Percentiles rank a stretch among this genome's conserved stretches.
Evolutionary conservation across 2,113 vertebrate species (phyloP).

Genomic region (Garra rufa): DNA sequence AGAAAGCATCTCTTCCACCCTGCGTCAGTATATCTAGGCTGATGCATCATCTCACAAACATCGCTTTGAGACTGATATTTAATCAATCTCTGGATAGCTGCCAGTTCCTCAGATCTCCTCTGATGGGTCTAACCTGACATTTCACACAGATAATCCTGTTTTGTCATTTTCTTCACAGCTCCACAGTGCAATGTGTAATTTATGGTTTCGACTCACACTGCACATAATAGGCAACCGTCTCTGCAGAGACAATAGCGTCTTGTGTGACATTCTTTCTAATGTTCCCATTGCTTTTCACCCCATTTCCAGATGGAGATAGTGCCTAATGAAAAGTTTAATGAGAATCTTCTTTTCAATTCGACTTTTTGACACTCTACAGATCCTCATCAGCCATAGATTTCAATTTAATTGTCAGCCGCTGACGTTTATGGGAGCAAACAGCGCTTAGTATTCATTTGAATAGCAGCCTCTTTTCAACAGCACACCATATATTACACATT

Average conservation of each 20-base stretch:
- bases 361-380: slow-evolving; percentile 28
- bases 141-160: slow-evolving; percentile 55
- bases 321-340: slow-evolving; percentile 48
- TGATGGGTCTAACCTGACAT: slow-evolving; percentile 47
- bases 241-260: slow-evolving; percentile 29
- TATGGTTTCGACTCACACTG: slow-evolving; percentile 34
- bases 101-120: slow-evolving; percentile 38
- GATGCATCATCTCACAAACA: slow-evolving; percentile 21
- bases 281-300: slow-evolving; percentile 28
- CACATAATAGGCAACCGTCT: slow-evolving; percentile 41
- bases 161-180: slow-evolving; percentile 47
- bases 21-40: neutral
- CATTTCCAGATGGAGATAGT: slow-evolving; percentile 45
- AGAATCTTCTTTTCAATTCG: slow-evolving; percentile 31
- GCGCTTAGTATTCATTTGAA: slow-evolving; percentile 26
- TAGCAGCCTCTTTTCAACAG: neutral
- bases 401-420: slow-evolving; percentile 32
- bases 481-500: neutral
- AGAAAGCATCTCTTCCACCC: neutral
- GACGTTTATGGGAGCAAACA: slow-evolving; percentile 39
- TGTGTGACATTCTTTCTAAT: slow-evolving; percentile 32
- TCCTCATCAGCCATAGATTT: slow-evolving; percentile 26
- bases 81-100: slow-evolving; percentile 52
- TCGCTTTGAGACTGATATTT: slow-evolving; percentile 51
- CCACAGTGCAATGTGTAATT: slow-evolving; percentile 48